Evolutionary conservation across 2,888 invertebrate genomes (phyloP), one percentile per base, ranked within the genome.

Genomic region (Ophion slaviceki): DNA sequence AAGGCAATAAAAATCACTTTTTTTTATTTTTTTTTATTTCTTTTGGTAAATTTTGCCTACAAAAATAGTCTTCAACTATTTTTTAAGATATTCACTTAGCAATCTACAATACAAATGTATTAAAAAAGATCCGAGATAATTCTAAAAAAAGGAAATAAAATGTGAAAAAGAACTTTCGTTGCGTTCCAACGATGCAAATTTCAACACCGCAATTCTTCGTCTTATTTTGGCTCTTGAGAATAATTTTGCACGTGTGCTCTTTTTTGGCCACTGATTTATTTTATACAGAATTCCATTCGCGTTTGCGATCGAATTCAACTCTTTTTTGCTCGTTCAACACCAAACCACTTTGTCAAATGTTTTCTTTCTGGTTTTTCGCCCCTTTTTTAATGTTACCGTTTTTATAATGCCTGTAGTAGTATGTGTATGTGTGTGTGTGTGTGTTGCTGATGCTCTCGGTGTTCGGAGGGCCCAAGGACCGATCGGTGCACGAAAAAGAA

Each of bases 321-420:
- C 28, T 20, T 59, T 64, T 59, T 28, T 11, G 57, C 75, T 40
- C 32, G 53, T 72, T 57, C 66, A 24, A 28, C 11, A 14, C 14
- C 17, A 71, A 78, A 70, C 10, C 2, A 66, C 14, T 40, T 11
- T 45, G 4, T 45, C 40, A 28, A 14, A 68, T 32, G 68, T 17
- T 62, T 36, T 24, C 2, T 82, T 40, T 45, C 47, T 14, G 59
- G 14, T 81, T 82, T 71, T 47, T 53, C 11, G 53, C 53, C 53
- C 53, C 53, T 66, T 66, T 72, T 82, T 24, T 70, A 68, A 61
- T 67, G 74, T 83, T 79, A 70, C 62, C 64, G 68, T 28, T 74
- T 36, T 77, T 67, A 68, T 74, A 20, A 70, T 79, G 75, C 45
- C 62, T 75, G 28, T 64, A 70, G 47, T 53, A 53, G 53, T 17